These are phyloP conservation scores for Spheniscus humboldti DNA, from an alignment of 2,797 vertebrate species.

Conservation along the genomic window DNA sequence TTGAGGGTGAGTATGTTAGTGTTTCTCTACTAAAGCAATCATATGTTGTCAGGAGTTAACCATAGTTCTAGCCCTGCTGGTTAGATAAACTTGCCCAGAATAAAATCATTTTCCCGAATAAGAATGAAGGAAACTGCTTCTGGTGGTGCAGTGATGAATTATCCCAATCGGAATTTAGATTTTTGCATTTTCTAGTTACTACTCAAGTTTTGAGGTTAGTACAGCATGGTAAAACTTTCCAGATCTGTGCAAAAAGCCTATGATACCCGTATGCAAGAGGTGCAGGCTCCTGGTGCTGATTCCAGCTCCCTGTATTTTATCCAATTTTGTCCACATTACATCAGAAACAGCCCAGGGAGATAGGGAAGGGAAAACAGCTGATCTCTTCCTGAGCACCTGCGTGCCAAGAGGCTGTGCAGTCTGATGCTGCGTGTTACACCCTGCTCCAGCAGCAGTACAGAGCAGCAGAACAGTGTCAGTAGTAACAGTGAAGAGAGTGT, in stretches of 20 bases:
- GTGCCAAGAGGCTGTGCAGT: not conserved
- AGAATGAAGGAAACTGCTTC: not conserved
- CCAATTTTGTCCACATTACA: not conserved
- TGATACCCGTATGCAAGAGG: not conserved
- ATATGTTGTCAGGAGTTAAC: not conserved
- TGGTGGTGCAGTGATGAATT: not conserved
- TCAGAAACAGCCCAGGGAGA: not conserved
- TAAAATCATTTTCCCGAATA: not conserved
- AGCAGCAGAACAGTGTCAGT: not conserved
- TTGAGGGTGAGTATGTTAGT: not conserved
- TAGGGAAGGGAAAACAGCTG: not conserved
- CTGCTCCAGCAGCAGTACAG: not conserved
- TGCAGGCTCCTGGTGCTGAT: not conserved
- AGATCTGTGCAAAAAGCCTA: not conserved
- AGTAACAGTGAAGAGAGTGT: not conserved
- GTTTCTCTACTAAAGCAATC: not conserved
- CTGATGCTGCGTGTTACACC: not conserved
- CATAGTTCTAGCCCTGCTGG: not conserved
- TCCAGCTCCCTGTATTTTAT: not conserved
- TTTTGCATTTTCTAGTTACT: not conserved
- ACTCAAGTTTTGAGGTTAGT: not conserved
- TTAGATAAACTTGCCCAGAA: not conserved
- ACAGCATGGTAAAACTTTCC: not conserved
- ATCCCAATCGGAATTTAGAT: not conserved
- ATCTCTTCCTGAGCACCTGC: not conserved